Evolutionary conservation across 2,888 invertebrate genomes (phyloP).

Genomic region (Phytoseiulus persimilis): DNA sequence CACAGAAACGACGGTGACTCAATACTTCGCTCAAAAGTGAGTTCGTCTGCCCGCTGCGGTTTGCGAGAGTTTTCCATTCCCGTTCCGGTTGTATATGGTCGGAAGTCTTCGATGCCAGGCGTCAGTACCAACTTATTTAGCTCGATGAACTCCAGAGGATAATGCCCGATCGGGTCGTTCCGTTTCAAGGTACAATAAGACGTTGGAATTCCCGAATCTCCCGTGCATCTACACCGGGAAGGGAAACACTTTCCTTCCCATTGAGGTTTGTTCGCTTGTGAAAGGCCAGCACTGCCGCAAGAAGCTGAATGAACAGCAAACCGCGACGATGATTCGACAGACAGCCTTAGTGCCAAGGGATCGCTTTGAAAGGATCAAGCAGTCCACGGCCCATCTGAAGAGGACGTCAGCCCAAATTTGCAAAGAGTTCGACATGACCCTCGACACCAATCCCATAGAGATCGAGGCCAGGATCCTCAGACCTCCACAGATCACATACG

Average conservation of each 20-base stretch:
- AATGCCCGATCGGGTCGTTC: neutral
- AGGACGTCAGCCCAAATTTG: neutral
- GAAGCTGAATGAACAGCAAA: neutral
- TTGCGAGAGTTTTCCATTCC: no score
- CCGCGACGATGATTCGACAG: neutral
- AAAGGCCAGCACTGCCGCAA: slow-evolving; percentile 6
- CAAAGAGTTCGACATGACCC: slow-evolving; percentile 10
- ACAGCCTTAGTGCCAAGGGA: neutral
- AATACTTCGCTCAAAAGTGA: slow-evolving; percentile 38
- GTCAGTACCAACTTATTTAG: no score
- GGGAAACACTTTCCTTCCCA: neutral
- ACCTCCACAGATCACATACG: neutral
- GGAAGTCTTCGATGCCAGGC: no score
- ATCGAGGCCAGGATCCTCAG: slow-evolving; percentile 7
- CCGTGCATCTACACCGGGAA: slow-evolving; percentile 43
- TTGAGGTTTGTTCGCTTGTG: neutral
- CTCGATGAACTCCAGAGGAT: no score
- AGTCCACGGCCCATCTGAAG: neutral
- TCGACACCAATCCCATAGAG: neutral
- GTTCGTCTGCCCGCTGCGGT: neutral
- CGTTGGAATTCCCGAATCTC: slow-evolving; percentile 41
- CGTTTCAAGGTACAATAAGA: neutral
- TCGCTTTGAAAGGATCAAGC: neutral
- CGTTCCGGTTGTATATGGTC: no score
- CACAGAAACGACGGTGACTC: slow-evolving; percentile 6